A percentile compares a stretch with the other conserved stretches of the same genome.
phyloP scores from a whole-genome alignment of 2,888 invertebrate species.

The Nemurella pictetii region DNA sequence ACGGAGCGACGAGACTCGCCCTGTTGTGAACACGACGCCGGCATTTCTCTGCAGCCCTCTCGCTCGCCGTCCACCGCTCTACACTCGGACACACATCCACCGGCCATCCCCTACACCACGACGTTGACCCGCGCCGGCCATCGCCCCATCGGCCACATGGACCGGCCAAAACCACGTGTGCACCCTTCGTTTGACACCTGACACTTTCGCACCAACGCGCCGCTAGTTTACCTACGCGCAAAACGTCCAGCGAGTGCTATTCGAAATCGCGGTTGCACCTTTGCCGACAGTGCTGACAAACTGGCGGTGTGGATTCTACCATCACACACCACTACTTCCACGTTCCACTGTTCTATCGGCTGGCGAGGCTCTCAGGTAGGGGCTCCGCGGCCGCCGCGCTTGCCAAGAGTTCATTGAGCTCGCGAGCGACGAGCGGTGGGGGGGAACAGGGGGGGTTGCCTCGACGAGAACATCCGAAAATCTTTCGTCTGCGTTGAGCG shows the following conservation, averaged over 20 bases:
- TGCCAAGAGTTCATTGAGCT: slow-evolving; percentile 36
- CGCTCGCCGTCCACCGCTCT: not conserved
- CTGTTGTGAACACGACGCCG: not conserved
- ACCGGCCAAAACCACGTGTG: not conserved
- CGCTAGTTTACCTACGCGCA: too few species aligned
- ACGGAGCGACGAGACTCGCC: not conserved
- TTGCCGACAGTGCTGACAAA: not conserved
- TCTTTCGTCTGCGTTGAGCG: not conserved
- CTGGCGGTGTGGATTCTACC: not conserved
- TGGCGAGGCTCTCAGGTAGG: slow-evolving; percentile 22
- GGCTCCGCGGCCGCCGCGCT: slow-evolving; percentile 23
- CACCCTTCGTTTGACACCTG: not conserved
- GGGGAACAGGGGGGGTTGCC: slow-evolving; percentile 10
- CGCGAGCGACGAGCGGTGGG: slow-evolving; percentile 13
- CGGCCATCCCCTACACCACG: not conserved
- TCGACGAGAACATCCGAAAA: slow-evolving; percentile 26
- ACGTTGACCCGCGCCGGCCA: not conserved
- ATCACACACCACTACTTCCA: not conserved
- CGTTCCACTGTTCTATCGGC: not conserved
- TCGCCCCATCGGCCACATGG: not conserved
- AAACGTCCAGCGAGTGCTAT: not conserved
- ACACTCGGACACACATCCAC: not conserved
- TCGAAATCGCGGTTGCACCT: not conserved
- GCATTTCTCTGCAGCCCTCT: not conserved
- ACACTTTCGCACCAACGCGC: not conserved